A percentile compares a stretch with the other conserved stretches of the same genome.
Evolutionary conservation across 1,140 invertebrate species (phyloP).

Genomic region (Euura lappo): DNA sequence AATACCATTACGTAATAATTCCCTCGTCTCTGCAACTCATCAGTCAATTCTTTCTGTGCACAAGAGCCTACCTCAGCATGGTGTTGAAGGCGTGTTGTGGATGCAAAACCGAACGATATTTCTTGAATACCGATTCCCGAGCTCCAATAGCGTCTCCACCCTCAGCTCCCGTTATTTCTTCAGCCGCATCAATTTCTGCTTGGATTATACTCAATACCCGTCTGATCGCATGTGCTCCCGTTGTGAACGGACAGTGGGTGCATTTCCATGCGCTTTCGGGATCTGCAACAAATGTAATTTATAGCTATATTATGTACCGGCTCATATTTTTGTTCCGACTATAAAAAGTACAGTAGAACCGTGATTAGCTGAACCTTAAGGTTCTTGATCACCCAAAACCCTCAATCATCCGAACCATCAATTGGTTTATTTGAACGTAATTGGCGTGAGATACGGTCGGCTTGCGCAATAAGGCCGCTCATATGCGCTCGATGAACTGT

Average conservation of each 20-base stretch:
- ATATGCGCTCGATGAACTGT: too few species aligned
- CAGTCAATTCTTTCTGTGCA: not conserved
- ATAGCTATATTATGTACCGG: too few species aligned
- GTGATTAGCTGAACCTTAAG: too few species aligned
- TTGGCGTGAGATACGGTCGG: too few species aligned
- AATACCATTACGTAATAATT: constrained; percentile 15
- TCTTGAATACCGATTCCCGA: constrained; percentile 66
- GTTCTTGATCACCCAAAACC: too few species aligned
- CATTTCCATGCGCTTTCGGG: constrained; percentile 74
- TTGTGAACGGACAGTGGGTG: constrained; percentile 70
- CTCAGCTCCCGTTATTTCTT: constrained; percentile 48
- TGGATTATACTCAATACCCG: constrained; percentile 54
- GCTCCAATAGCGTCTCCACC: constrained; percentile 67
- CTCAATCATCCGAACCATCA: too few species aligned
- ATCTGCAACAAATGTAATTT: constrained; percentile 49
- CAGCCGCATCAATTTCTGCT: constrained; percentile 50
- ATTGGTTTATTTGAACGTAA: too few species aligned
- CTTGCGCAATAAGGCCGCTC: too few species aligned
- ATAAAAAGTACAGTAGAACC: too few species aligned
- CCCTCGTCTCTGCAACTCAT: constrained; percentile 11
- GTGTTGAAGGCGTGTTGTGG: constrained; percentile 73
- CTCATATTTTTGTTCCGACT: too few species aligned
- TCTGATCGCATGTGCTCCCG: constrained; percentile 63
- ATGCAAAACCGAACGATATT: constrained; percentile 71
- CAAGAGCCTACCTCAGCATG: constrained; percentile 58